Base-by-base conservation (phyloP, 2,888 invertebrate species). In the Chrysolina haemoptera region DNA sequence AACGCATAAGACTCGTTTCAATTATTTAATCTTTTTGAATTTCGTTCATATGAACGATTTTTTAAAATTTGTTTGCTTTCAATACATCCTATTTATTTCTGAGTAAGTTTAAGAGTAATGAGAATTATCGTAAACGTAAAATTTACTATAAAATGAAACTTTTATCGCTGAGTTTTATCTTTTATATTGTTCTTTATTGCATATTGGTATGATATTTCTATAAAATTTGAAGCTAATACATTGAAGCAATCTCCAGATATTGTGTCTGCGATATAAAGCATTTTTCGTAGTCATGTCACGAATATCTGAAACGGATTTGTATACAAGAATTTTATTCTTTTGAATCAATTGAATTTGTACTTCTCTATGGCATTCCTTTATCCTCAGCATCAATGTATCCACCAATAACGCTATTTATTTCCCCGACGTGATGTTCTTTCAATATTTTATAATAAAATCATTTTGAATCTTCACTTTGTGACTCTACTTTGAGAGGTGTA, bases 271-370 rank as follows among this genome's bases (percentile, higher is more conserved):
- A 74, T 77, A 75, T 75, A 67, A 77, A 70, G 70, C 66, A 77
- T 72, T 77, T 76, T 69, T 74, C 74, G 72, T 73, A 74, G 71
- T 74, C 74, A 71, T 68, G 74, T 77, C 74, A 74, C 68, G 73
- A 77, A 77, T 77, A 74, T 77, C 74, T 67, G 67, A 74, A 70
- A 70, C 73, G 71, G 70, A 77, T 73, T 77, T 74, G 69, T 77
- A 77, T 77, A 74, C 76, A 71, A 74, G 74, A 76, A 77, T 77
- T 77, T 66, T 59, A 77, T 77, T 75, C 77, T 73, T 71, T 68
- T 48, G 67, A 74, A 75, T 75, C 71, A 71, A 73, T 73, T 73
- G 73, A 71, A 75, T 71, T 77, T 77, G 75, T 70, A 71, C 64
- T 71, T 20, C 68, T 70, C 27, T 73, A 73, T 71, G 62, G 68